phyloP scores from a whole-genome alignment of 2,797 vertebrate genomes.

The Bryconaethiops microstoma region DNA sequence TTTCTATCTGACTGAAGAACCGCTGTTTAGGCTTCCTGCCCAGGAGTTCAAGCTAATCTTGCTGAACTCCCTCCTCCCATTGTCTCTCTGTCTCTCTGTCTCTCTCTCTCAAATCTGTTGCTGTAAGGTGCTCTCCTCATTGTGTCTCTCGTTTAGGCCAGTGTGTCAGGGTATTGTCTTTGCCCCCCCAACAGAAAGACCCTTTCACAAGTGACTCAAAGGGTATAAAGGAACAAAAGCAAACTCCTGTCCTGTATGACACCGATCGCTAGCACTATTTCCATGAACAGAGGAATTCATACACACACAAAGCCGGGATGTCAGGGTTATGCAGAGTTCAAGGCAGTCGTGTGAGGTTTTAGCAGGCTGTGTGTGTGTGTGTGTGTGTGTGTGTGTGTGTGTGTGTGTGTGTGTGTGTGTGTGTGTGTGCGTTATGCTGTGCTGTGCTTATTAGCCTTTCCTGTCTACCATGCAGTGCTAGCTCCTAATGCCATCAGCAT shows the following conservation, averaged over 20 bases:
- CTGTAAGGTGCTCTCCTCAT: conserved; percentile 19
- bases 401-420: no score
- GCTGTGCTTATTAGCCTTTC: conserved; percentile 9
- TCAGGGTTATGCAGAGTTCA: conserved; percentile 41
- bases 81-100: no score
- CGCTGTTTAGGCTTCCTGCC: not conserved
- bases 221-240: conserved; percentile 37
- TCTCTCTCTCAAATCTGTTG: not conserved
- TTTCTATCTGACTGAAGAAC: not conserved
- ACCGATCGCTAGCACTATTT: conserved; percentile 28
- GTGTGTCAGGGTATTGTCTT: not conserved
- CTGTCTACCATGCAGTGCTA: not conserved
- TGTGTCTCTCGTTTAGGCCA: conserved; percentile 29
- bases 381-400: conserved; percentile 26
- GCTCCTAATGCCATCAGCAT: not conserved
- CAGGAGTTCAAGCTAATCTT: conserved; percentile 9
- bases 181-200: not conserved
- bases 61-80: not conserved
- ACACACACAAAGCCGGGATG: conserved; percentile 34
- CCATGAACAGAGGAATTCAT: conserved; percentile 38
- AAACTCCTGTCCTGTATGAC: conserved; percentile 27
- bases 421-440: not conserved
- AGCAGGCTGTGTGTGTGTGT: conserved; percentile 12
- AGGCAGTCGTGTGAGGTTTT: not conserved
- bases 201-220: conserved; percentile 13